Evolutionary conservation across 2,113 vertebrate species (phyloP), one percentile per base, ranked within the genome.

Genomic region (Atrichornis clamosus): DNA sequence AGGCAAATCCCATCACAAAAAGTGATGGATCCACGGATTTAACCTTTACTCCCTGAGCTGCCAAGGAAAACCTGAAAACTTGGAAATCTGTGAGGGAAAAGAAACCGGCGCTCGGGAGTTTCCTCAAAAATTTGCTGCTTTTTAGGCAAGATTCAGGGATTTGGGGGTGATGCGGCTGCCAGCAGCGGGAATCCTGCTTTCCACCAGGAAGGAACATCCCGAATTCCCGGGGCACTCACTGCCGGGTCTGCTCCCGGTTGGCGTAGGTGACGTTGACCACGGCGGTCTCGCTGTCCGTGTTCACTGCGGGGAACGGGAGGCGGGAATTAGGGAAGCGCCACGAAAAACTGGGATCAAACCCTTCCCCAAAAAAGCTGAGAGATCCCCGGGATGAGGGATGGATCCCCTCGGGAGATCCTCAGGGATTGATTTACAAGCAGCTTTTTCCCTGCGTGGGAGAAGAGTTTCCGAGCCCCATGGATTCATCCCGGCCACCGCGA

Each of bases 191-290:
- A 50, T 18, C 11, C 33, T 19, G 10, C 2, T 59, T 47, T 47
- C 30, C 33, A 41, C 5, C 3, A 4, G 53, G 30, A 50, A 68
- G 56, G 46, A 22, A 47, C 24, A 76, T 41, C 59, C 35, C 0
- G 0, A 9, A 53, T n/a, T 53, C 32, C 63, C 1, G 1, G 70
- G 26, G 46, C 46, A 98, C 99, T 98, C 94, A 99, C 99, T 99
- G 99, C 97, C 99, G 98, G 92, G 99, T 99, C 56, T 99, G 99
- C 73, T 99, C 99, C 93, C 99, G 95, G 79, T 98, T 99, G 56
- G 98, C 98, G 10, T 99, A 99, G 82, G 99, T 99, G 91, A 99
- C 99, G 6, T 99, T 99, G 62, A 99, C 99, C 67, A 99, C 99
- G 0, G 99, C 99, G 0, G 99, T 99, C 95, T 99, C 99, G 8